These are phyloP conservation scores for Sisyra nigra DNA, from an alignment of 2,888 invertebrate genomes.

Conservation along the genomic window DNA sequence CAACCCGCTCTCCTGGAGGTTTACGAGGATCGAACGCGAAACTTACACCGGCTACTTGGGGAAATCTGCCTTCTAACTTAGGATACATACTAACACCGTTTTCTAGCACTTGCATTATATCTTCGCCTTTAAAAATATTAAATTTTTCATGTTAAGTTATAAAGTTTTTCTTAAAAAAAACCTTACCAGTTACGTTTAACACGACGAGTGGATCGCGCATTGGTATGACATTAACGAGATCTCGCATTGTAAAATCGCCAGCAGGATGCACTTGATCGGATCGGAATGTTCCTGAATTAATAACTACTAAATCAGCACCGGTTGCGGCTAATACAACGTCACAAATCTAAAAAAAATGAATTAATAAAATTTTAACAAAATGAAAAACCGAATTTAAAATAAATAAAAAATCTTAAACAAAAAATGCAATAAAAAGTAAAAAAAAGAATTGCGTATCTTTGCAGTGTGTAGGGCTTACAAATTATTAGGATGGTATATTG, in stretches of 20 bases:
- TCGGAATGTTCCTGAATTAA: conserved; percentile 78
- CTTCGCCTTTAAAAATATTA: conserved; percentile 30
- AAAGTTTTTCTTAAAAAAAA: conserved; percentile 4
- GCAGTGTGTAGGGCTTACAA: no score
- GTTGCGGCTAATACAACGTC: conserved; percentile 72
- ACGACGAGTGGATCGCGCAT: conserved; percentile 74
- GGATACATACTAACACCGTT: conserved; percentile 78
- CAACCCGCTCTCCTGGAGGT: conserved; percentile 52
- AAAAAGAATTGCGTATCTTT: no score
- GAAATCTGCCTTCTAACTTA: conserved; percentile 74
- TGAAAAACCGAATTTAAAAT: no score
- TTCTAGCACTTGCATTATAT: conserved; percentile 56
- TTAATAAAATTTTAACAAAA: not conserved
- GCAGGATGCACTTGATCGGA: conserved; percentile 68
- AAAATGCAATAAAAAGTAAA: no score
- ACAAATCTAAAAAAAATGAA: conserved; percentile 30
- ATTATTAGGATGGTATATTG: no score
- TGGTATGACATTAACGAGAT: conserved; percentile 68
- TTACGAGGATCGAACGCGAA: conserved; percentile 60
- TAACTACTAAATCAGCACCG: conserved; percentile 66
- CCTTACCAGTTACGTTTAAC: conserved; percentile 47
- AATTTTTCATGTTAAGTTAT: not conserved
- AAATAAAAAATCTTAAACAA: no score
- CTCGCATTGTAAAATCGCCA: conserved; percentile 72
- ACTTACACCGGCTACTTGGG: conserved; percentile 65